Base-by-base conservation (phyloP, 1,140 invertebrate genomes). In the Dinoponera quadriceps region DNA sequence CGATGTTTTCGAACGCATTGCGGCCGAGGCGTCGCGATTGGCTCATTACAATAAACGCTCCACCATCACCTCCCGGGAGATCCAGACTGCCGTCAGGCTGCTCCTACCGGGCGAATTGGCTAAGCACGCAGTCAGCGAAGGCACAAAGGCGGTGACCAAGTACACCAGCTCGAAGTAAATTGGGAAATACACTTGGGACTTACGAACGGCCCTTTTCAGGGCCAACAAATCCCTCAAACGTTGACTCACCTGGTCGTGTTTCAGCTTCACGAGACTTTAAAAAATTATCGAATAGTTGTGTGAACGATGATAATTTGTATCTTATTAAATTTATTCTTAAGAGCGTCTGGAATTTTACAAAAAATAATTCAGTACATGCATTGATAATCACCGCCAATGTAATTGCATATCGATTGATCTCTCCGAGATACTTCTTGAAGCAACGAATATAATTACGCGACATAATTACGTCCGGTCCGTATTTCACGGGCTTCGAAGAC, bases 1-100 rank as follows among this genome's bases (percentile, higher is more conserved):
- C 80, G 94, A 95, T 85, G 94, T 95, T 80, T 93, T 96, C 75
- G 95, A 96, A 82, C 93, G 95, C 55, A 96, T 96, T 66, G 96
- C 96, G 5, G 92, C 93, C 48, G 96, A 96, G 89, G 94, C 94
- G 38, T 91, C 82, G 27, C 66, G 92, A 82, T 83, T 96, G 73
- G 93, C 95, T 18, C 93, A 95, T 16, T 95, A 96, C 88, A 95
- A 95, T 71, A 96, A 96, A 90, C 93, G 94, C 68, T 95, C 93
- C 0, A 93, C 93, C 0, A 84, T 95, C 60, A 92, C 91, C 3
- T 93, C 91, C 44, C 85, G 92, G 33, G 95, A 95, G 20, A 90
- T 95, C 3, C 92, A 94, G 25, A 92, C 92, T 0, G 94, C 94
- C 5, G 91, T 95, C 0, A 91, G 91, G 22, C 89, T 94, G 0